Evolutionary conservation across 2,797 vertebrate genomes (phyloP), one percentile per base, ranked within the genome.

Genomic region (Sphenodon punctatus): DNA sequence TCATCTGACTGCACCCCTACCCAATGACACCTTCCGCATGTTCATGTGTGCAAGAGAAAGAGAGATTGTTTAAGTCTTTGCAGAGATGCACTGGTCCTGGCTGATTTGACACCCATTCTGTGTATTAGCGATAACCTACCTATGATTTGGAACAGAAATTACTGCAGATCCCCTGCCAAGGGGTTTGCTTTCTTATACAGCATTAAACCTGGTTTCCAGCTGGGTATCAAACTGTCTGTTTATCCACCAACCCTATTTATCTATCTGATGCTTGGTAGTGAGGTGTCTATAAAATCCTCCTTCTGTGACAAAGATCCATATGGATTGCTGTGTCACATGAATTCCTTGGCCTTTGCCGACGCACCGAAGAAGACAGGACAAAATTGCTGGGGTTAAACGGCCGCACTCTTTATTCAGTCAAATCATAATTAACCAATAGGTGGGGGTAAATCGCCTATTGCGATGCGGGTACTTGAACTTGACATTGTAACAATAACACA

Each of bases 91-190:
- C 1, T 12, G 6, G 48, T 78, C 59, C 73, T 74, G 38, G 15
- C 30, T 74, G 83, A 77, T 51, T 84, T 51, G 89, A 83, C 79
- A 76, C 66, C 81, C 82, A 75, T 75, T 30, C 61, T 56, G 72
- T 72, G 86, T 88, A 89, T 85, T 88, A 91, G 88, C 90, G 71
- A 78, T 80, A 92, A 92, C 78, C 89, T 92, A 82, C 30, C 74
- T 69, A 6, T 88, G 91, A 88, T 90, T 79, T 85, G 85, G 82
- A 92, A 86, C 89, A 92, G 89, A 91, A 89, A 86, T 86, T 90
- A 86, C 83, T 89, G 68, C 34, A 87, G 77, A 68, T 91, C 89
- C 45, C 89, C 83, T 89, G 85, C 82, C 41, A 38, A 23, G 32
- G 6, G n/a, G n/a, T n/a, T 38, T 61, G 32, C 27, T 80, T 88